phyloP scores from a whole-genome alignment of 2,888 invertebrate genomes.

The Formica aserva region DNA sequence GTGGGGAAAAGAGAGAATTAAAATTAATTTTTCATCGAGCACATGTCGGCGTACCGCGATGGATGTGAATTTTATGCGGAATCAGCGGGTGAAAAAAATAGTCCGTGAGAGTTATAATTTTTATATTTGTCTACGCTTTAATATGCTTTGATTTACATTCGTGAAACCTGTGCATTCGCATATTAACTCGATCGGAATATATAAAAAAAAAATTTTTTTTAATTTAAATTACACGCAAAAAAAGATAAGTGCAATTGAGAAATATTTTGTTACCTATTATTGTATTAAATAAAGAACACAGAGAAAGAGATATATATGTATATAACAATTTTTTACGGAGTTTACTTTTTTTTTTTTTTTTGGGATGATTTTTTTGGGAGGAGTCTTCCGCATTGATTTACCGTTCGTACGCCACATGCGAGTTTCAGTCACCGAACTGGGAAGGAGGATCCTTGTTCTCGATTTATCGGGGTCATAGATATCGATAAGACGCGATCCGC shows the following conservation, averaged over 20 bases:
- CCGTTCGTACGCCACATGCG: neutral
- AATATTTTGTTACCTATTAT: neutral
- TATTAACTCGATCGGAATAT: constrained; percentile 9
- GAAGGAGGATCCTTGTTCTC: constrained; percentile 53
- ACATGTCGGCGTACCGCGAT: constrained; percentile 12
- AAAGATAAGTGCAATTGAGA: neutral
- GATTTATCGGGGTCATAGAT: constrained; percentile 70
- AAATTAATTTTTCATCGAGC: constrained; percentile 33
- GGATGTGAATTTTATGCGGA: constrained; percentile 35
- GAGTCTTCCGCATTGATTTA: constrained; percentile 30
- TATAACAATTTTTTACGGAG: neutral
- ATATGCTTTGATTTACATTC: constrained; percentile 22
- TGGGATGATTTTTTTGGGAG: neutral
- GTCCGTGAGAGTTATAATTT: constrained; percentile 22
- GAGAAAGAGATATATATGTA: neutral
- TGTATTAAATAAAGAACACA: neutral
- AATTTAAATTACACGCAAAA: neutral
- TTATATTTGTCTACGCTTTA: constrained; percentile 26
- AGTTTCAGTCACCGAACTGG: constrained; percentile 10
- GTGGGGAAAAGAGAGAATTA: constrained; percentile 5
- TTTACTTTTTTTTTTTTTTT: constrained; percentile 25
- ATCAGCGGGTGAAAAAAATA: constrained; percentile 24
- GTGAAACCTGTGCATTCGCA: neutral
- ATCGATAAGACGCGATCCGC: constrained; percentile 60
- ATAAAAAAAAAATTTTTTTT: neutral